Evolutionary conservation across 2,113 vertebrate species (phyloP).

Genomic region (Macaca fascicularis): DNA sequence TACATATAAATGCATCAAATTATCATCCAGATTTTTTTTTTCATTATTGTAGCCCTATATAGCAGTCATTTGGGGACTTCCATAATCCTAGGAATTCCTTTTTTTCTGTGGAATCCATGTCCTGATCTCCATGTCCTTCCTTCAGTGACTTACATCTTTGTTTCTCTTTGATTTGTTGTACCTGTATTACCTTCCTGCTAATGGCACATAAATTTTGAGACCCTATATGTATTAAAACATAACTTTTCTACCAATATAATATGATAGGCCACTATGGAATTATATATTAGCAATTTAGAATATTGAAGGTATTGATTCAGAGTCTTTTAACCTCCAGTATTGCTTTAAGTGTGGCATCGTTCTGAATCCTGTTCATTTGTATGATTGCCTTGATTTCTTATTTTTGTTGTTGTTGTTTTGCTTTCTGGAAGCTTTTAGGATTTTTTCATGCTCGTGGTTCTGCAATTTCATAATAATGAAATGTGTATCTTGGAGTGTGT

Average conservation of each 20-base stretch:
- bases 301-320: neutral
- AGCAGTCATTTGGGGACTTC: neutral
- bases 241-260: neutral
- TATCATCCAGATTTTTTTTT: neutral
- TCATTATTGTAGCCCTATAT: neutral
- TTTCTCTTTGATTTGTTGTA: neutral
- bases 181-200: neutral
- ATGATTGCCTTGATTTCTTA: neutral
- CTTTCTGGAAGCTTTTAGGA: neutral
- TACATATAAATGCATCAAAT: neutral
- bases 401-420: neutral
- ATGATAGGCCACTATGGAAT: neutral
- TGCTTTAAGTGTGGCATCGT: neutral
- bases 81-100: neutral
- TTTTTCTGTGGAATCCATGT: neutral
- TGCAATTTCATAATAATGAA: neutral
- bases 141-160: neutral
- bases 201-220: neutral
- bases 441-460: neutral
- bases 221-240: neutral
- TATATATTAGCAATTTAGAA: neutral
- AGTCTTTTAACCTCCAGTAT: neutral
- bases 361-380: neutral
- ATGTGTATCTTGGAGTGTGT: neutral
- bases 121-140: neutral